Evolutionary conservation across 2,797 vertebrate genomes (phyloP), one percentile per base, ranked within the genome.

Genomic region (Cyclura pinguis): DNA sequence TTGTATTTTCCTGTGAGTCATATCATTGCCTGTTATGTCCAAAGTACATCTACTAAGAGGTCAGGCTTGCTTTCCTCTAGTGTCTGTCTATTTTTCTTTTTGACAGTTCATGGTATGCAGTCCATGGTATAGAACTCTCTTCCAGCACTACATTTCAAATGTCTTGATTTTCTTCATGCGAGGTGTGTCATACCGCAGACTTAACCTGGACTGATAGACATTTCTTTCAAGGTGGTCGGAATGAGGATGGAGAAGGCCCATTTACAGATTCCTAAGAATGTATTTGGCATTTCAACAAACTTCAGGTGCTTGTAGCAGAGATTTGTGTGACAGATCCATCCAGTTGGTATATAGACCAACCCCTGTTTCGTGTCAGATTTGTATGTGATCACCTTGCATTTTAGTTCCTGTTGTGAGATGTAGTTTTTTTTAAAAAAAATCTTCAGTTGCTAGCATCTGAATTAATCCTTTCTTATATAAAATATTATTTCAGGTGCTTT

Each of bases 171-270:
- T 69, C 29, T 69, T 69, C 29, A 1, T 69, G 8, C 67, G 57
- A 59, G 73, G 57, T 42, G 38, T 81, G 81, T 50, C 84, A 27
- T 89, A 90, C 76, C 50, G 73, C 35, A 80, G 27, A 57, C 35
- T 16, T 84, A 22, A 62, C 42, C 4, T 77, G 80, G 27, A 38
- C 27, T 76, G 42, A 50, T 6, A 82, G 47, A 57, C 29, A 62
- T 24, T 85, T 50, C 52, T 52, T 85, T 90, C 47, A 72, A 59
- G 35, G n/a, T 22, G 47, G 38, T 73, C 47, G 14, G 1, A 50
- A 10, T 86, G 22, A 73, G 38, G 59, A 67, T 47, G 42, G 38
- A 69, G 22, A 22, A 22, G 62, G 62, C 20, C 10, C 57, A 64
- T 55, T 42, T 64, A 27, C 59, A 52, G n/a, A 64, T n/a, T 35